Base-by-base conservation (phyloP, 2,888 invertebrate species). In the Neoscelio sp. region DNA sequence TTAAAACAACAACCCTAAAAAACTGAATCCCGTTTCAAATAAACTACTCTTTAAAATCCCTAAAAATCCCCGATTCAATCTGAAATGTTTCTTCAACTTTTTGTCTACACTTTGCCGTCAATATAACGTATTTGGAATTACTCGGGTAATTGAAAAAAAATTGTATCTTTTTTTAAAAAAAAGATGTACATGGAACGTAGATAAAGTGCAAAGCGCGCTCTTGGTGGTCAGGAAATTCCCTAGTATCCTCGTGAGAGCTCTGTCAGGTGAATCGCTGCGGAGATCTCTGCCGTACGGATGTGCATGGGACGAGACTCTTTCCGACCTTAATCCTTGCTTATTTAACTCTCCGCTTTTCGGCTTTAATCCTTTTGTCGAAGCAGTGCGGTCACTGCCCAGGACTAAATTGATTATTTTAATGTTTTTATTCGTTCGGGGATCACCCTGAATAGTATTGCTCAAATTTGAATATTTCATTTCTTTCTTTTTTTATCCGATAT, bases 301-400 rank as follows among this genome's bases (percentile, higher is more conserved):
- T 78, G 70, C 80, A 74, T 56, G 70, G 77, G 54, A 56, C 65
- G 80, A 65, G 75, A 65, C 70, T 80, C 70, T 80, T 65, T 50
- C 73, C 81, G 74, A 80, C 78, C 82, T 85, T 88, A 88, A 88
- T 89, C 88, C 86, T 86, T 86, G 87, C 86, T 88, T 88, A 87
- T 87, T 87, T 86, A 87, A 88, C 88, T 89, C 85, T 87, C 84
- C 87, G 87, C 87, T 89, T 89, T 86, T 85, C 87, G 84, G 89
- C 86, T 88, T 88, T 88, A 83, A 85, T 79, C 85, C 85, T 84
- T 79, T 82, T 73, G 83, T 85, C 84, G 83, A 78, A 82, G 83
- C 82, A 82, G 84, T 83, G 84, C 84, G 85, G 84, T 88, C 89
- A 89, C 89, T 87, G 87, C 88, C 86, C 85, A 88, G 89, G 88